Conservation (phyloP, 2,888 invertebrate species). For the Agrochola lota region DNA sequence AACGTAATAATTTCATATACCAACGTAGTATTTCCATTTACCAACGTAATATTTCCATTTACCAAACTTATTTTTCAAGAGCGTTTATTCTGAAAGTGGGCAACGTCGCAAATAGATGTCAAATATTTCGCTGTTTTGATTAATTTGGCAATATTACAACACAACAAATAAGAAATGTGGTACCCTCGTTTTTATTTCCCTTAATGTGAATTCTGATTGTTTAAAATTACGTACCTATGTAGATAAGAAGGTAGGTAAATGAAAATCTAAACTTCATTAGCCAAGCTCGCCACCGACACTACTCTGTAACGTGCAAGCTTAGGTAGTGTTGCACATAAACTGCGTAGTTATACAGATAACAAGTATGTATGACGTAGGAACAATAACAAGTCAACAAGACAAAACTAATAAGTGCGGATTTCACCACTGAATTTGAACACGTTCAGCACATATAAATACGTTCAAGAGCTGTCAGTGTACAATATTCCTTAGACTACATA, state of each 20-base stretch:
- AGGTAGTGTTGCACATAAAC: conserved; percentile 19
- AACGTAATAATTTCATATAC: neutral
- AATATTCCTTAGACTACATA: no score
- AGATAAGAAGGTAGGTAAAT: neutral
- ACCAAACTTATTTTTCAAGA: neutral
- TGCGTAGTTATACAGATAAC: conserved; percentile 10
- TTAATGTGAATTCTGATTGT: neutral
- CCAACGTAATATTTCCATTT: no score
- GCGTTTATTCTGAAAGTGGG: no score
- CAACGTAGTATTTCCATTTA: neutral
- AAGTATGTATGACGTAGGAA: neutral
- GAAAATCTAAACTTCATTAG: conserved; percentile 4
- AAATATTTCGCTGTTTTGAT: no score
- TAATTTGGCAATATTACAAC: no score
- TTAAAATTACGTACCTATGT: neutral
- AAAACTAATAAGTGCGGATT: neutral
- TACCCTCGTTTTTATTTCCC: no score
- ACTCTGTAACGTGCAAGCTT: conserved; percentile 19
- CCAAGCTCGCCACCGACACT: conserved; percentile 1
- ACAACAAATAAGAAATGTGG: no score
- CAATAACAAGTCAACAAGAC: neutral
- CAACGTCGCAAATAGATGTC: no score
- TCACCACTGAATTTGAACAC: no score
- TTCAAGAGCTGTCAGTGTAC: no score
- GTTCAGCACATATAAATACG: no score